Conservation (phyloP, 1,140 invertebrate genomes). For the Mesaphorura yosii region DNA sequence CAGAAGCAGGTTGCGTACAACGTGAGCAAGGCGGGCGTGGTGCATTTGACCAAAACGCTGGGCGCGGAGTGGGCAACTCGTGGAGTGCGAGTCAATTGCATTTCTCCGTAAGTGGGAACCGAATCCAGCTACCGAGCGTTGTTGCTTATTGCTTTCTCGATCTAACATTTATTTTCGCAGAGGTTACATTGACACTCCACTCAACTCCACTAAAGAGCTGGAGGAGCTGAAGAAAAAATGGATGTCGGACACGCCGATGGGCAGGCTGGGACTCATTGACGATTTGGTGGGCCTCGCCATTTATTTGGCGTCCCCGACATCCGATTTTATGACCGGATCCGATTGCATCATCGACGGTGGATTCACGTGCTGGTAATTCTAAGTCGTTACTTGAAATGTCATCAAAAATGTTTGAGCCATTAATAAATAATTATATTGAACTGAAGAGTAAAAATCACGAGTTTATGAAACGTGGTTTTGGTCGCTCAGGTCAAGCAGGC, state of each 20-base stretch:
- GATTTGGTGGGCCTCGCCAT: constrained; percentile 28
- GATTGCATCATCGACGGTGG: constrained; percentile 22
- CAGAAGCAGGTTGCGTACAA: constrained; percentile 27
- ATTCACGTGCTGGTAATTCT: constrained; percentile 22
- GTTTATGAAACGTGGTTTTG: too few relatives aligned
- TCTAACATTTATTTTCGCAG: constrained; percentile 15
- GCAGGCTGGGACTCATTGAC: constrained; percentile 25
- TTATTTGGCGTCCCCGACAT: constrained; percentile 27
- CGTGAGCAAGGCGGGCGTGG: constrained; percentile 23
- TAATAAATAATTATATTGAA: too few relatives aligned
- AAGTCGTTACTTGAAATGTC: too few relatives aligned
- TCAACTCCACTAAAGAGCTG: constrained; percentile 23
- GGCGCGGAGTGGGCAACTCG: constrained; percentile 20
- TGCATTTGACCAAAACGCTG: constrained; percentile 24
- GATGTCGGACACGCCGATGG: constrained; percentile 28
- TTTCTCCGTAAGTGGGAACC: constrained; percentile 24
- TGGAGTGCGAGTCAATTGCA: constrained; percentile 21
- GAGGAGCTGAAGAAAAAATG: constrained; percentile 19
- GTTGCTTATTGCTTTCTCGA: not conserved
- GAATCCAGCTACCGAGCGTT: not conserved
- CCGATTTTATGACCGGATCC: constrained; percentile 28
- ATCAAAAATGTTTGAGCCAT: too few relatives aligned
- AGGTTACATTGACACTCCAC: constrained; percentile 29
- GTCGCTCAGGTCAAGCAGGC: too few relatives aligned
- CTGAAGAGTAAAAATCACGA: too few relatives aligned